These are phyloP conservation scores for Cyclura pinguis DNA, from an alignment of 2,797 vertebrate species.

Conservation along the genomic window DNA sequence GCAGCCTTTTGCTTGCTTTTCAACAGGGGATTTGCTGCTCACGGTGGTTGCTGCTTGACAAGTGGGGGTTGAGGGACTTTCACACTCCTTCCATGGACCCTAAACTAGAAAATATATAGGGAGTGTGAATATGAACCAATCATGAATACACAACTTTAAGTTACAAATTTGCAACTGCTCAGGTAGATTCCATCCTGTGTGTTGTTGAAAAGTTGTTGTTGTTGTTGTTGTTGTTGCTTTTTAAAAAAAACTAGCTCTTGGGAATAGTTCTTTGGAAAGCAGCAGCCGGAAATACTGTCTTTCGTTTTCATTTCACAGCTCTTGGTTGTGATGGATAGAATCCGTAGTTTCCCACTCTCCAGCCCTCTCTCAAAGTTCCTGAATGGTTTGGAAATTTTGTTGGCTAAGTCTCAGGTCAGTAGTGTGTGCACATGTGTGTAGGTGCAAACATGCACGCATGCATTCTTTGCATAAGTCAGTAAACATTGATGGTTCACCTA, in stretches of 20 bases:
- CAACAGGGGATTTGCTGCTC: too few relatives aligned
- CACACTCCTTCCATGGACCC: too few relatives aligned
- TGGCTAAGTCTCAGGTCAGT: conserved; percentile 93
- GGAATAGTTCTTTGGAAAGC: background rate
- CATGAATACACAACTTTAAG: too few relatives aligned
- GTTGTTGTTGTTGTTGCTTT: background rate
- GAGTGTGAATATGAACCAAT: too few relatives aligned
- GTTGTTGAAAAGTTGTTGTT: too few relatives aligned
- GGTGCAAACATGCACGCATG: too few relatives aligned
- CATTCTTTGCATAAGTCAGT: background rate
- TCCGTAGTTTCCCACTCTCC: conserved; percentile 89
- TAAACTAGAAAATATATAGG: too few relatives aligned
- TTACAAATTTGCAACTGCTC: too few relatives aligned
- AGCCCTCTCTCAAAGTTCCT: conserved; percentile 95
- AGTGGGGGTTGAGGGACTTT: too few relatives aligned
- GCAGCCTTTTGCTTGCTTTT: too few relatives aligned
- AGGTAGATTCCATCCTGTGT: too few relatives aligned
- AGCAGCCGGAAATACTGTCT: background rate
- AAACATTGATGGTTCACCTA: background rate
- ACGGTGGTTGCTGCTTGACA: too few relatives aligned
- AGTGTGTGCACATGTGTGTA: background rate
- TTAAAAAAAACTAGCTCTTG: background rate
- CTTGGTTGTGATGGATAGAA: conserved; percentile 90
- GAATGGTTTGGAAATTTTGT: conserved; percentile 96
- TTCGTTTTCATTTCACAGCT: conserved; percentile 82